Evolutionary conservation across 2,797 vertebrate species (phyloP).

Genomic region (Lophotriccus pileatus): DNA sequence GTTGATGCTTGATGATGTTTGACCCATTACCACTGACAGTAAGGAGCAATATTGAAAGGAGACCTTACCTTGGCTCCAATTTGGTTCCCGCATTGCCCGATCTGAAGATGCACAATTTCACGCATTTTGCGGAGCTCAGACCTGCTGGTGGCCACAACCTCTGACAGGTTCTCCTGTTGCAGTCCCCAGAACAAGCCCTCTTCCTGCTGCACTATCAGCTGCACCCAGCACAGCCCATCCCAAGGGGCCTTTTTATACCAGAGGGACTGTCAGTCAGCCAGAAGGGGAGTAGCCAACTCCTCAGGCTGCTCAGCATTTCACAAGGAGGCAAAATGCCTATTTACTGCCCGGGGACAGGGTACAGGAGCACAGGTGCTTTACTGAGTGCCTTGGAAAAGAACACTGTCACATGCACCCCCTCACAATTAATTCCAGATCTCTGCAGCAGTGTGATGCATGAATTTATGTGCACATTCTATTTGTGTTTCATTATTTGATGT

Average conservation of each 20-base stretch:
- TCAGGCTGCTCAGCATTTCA: not conserved
- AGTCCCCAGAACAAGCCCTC: not conserved
- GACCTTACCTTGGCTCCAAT: conserved; percentile 91
- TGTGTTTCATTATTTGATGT: not conserved
- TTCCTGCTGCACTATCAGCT: conserved; percentile 17
- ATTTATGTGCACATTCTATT: not conserved
- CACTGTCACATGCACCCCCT: not conserved
- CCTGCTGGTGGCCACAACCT: not conserved
- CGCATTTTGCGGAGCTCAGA: conserved; percentile 80
- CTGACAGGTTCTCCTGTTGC: not conserved
- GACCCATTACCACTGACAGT: not conserved
- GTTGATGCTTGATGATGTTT: not conserved
- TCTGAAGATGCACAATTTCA: conserved; percentile 96
- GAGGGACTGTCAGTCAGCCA: not conserved
- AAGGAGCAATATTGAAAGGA: not conserved
- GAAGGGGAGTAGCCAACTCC: conserved; percentile 47
- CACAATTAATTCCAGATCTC: not conserved
- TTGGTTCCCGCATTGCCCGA: conserved; percentile 98
- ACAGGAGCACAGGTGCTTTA: not conserved
- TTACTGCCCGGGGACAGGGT: not conserved
- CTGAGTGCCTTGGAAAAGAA: not conserved
- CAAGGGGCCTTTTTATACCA: conserved; percentile 21
- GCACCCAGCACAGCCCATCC: not conserved
- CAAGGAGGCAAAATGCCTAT: not conserved
- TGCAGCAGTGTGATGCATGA: not conserved